Evolutionary conservation across 2,113 vertebrate genomes (phyloP).

Genomic region (Halcyon senegalensis): DNA sequence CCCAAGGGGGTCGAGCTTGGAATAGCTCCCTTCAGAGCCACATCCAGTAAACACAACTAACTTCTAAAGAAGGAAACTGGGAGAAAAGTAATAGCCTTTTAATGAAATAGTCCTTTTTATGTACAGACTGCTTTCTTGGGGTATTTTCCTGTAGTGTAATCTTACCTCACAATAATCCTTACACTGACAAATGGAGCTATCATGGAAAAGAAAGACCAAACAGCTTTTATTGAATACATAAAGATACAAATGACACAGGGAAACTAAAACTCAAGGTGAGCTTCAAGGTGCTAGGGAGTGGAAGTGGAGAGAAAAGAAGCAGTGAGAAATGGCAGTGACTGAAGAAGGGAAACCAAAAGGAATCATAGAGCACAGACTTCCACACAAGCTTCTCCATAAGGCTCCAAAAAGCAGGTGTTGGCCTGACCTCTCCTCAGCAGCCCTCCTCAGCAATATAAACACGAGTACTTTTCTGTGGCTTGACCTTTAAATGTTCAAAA

Average conservation of each 20-base stretch:
- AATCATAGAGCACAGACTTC: neutral
- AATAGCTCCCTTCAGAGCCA: neutral
- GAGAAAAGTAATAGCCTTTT: neutral
- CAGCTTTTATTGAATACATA: neutral
- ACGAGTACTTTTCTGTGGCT: neutral
- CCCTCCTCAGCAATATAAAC: neutral
- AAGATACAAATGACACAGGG: neutral
- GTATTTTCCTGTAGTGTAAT: neutral
- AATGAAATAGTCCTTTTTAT: neutral
- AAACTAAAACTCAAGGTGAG: slow-evolving; percentile 6
- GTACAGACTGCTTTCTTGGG: neutral
- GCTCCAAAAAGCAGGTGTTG: neutral
- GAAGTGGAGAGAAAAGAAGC: neutral
- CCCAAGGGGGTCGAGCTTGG: neutral
- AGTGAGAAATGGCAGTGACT: neutral
- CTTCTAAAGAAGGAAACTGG: neutral
- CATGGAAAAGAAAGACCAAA: neutral
- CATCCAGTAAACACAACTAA: neutral
- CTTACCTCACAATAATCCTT: neutral
- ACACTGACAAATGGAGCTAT: neutral
- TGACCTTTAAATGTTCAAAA: neutral
- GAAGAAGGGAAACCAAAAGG: neutral
- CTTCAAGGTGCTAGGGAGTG: neutral
- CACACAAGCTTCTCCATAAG: neutral
- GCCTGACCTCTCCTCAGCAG: neutral